phyloP scores from a whole-genome alignment of 2,888 invertebrate genomes.

The Parapristionchus giblindavisi region DNA sequence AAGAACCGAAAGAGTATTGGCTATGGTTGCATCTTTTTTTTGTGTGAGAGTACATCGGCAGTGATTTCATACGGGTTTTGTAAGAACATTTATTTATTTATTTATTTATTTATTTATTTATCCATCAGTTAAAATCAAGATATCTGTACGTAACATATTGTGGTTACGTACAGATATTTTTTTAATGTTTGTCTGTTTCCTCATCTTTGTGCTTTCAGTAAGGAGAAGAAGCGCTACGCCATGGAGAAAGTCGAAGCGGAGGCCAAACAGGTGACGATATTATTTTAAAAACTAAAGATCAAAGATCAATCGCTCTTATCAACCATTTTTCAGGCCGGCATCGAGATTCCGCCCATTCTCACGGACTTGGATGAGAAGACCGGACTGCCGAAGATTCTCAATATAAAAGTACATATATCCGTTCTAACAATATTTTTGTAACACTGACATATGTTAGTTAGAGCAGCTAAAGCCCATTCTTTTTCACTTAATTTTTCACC shows the following conservation, averaged over 20 bases:
- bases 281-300: background rate
- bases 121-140: too few relatives aligned
- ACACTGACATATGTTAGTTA: too few relatives aligned
- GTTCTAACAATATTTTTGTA: too few relatives aligned
- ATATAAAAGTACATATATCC: conserved; percentile 47
- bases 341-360: conserved; percentile 67
- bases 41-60: too few relatives aligned
- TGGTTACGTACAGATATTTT: too few relatives aligned
- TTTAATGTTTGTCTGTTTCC: background rate
- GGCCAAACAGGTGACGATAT: conserved; percentile 63
- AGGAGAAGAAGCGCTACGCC: conserved; percentile 62
- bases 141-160: too few relatives aligned
- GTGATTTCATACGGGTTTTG: too few relatives aligned
- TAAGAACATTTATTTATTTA: too few relatives aligned
- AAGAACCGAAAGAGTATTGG: too few relatives aligned
- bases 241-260: conserved; percentile 68
- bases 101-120: too few relatives aligned
- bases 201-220: conserved; percentile 46
- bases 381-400: conserved; percentile 64
- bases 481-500: background rate
- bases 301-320: conserved; percentile 3
- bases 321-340: conserved; percentile 37
- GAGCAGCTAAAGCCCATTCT: background rate
- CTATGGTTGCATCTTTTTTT: too few relatives aligned
- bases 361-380: conserved; percentile 65